Evolutionary conservation across 2,888 invertebrate genomes (phyloP).

Genomic region (Villa cingulata): DNA sequence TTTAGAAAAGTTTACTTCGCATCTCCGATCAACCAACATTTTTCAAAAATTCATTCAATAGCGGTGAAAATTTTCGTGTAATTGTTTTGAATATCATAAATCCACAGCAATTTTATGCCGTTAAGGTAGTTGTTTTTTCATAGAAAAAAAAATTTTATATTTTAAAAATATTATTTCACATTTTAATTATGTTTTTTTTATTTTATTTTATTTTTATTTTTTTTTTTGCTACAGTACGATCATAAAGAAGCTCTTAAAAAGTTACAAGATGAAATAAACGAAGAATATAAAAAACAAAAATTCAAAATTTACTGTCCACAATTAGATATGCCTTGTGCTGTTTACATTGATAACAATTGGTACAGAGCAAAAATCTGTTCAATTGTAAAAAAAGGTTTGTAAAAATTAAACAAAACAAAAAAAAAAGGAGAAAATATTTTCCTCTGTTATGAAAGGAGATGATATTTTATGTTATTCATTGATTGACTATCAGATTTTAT

Average conservation of each 20-base stretch:
- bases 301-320: constrained; percentile 28
- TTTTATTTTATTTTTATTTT: constrained; percentile 6
- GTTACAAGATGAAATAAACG: constrained; percentile 17
- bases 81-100: constrained; percentile 45
- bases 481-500: no score
- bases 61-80: constrained; percentile 32
- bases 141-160: no score
- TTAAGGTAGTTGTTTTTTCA: no score
- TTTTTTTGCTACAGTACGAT: constrained; percentile 14
- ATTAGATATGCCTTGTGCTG: constrained; percentile 22
- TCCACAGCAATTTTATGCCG: constrained; percentile 53
- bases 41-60: constrained; percentile 15
- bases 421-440: no score
- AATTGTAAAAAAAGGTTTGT: constrained; percentile 21
- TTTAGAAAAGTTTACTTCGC: constrained; percentile 3
- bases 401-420: no score
- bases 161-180: no score
- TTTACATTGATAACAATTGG: constrained; percentile 22
- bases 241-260: constrained; percentile 10
- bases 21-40: constrained; percentile 5
- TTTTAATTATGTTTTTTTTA: constrained; percentile 15
- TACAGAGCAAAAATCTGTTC: constrained; percentile 25
- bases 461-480: no score
- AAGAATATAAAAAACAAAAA: constrained; percentile 19
- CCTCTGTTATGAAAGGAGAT: no score